phyloP scores from a whole-genome alignment of 2,797 vertebrate genomes.

The Chrysocyon brachyurus region DNA sequence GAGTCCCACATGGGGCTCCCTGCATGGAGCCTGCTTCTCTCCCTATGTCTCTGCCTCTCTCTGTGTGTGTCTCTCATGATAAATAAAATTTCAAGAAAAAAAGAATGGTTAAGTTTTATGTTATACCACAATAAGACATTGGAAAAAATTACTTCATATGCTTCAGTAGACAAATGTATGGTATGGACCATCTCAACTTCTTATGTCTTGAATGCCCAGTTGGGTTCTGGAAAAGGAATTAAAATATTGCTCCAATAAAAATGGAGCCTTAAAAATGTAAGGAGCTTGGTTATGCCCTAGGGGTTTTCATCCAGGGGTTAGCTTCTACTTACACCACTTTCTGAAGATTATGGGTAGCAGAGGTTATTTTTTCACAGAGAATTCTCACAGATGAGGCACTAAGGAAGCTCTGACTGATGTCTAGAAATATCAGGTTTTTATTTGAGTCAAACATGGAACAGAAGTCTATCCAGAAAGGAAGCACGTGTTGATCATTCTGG shows the following conservation, averaged over 20 bases:
- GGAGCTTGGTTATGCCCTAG: no score
- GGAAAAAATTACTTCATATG: not conserved
- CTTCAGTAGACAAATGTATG: not conserved
- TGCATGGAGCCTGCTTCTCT: no score
- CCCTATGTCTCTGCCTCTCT: no score
- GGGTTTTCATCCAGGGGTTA: not conserved
- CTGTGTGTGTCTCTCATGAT: no score
- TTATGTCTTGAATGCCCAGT: not conserved
- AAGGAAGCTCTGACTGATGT: constrained; percentile 36
- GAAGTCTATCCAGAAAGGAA: constrained; percentile 53
- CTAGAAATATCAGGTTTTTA: not conserved
- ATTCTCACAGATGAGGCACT: not conserved
- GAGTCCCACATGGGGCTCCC: no score
- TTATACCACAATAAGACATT: not conserved
- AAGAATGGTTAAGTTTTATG: not conserved
- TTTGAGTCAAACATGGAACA: constrained; percentile 2
- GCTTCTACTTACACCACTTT: constrained; percentile 62
- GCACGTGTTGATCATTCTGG: not conserved
- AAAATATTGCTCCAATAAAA: not conserved
- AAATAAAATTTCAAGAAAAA: no score
- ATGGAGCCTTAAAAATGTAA: not conserved
- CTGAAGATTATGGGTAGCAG: not conserved
- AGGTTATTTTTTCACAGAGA: not conserved
- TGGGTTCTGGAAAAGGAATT: not conserved
- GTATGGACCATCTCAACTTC: not conserved